A percentile compares a stretch with the other conserved stretches of the same genome.
Conservation (phyloP, 2,113 vertebrate species). For the Cricetomys ansorgei region DNA sequence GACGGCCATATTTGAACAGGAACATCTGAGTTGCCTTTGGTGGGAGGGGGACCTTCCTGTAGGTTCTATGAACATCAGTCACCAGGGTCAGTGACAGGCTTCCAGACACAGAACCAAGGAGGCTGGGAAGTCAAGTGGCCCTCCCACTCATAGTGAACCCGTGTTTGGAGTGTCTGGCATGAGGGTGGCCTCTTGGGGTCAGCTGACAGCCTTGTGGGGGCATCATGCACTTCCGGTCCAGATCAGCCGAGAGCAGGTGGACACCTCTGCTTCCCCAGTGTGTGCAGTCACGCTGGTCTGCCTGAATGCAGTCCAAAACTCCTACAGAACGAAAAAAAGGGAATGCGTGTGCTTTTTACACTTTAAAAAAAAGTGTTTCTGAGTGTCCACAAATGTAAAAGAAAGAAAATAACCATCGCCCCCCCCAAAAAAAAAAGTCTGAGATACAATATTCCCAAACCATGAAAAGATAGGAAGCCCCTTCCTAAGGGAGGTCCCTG, state of each 20-base stretch:
- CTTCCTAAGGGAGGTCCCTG: background rate
- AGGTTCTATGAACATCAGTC: background rate
- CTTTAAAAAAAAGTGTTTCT: background rate
- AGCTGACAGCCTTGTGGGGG: background rate
- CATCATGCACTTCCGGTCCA: background rate
- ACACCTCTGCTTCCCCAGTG: accelerated
- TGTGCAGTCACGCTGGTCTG: background rate
- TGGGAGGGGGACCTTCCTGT: background rate
- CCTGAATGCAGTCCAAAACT: background rate
- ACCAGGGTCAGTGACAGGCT: background rate
- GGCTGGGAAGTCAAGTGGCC: background rate
- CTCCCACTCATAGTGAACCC: accelerated
- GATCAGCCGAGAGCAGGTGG: background rate
- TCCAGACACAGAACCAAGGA: background rate
- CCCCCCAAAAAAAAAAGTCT: background rate
- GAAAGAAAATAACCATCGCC: background rate
- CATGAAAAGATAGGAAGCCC: slow-evolving; percentile 19
- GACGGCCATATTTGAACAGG: background rate
- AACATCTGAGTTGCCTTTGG: background rate
- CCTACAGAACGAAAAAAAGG: background rate
- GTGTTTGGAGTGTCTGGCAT: background rate
- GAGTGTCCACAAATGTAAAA: background rate
- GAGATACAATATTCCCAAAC: background rate
- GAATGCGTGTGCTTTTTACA: background rate
- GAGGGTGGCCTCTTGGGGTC: background rate